Conservation (phyloP, 2,113 vertebrate genomes). For the Crypturellus undulatus region DNA sequence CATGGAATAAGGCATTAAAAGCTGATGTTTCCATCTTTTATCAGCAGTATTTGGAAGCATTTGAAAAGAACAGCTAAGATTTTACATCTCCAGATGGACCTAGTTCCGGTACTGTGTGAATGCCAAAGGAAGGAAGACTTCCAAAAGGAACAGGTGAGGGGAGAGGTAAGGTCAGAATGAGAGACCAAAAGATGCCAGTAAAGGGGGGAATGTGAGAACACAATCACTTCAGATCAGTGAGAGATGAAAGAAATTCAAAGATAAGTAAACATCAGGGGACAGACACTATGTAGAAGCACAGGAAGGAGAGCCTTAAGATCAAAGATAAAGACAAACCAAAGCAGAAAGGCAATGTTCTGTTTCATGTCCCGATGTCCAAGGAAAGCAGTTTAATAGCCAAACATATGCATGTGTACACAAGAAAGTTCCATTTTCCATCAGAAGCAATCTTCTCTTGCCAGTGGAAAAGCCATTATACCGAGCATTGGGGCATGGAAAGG, state of each 20-base stretch:
- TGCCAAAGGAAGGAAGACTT: neutral
- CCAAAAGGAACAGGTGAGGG: neutral
- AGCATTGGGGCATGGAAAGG: neutral
- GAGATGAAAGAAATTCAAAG: neutral
- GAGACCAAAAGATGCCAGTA: neutral
- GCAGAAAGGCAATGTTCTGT: neutral
- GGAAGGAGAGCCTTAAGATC: neutral
- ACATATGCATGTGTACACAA: accelerated
- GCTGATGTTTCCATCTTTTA: neutral
- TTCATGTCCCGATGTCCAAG: neutral
- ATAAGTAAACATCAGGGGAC: neutral
- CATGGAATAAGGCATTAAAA: neutral
- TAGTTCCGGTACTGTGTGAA: neutral
- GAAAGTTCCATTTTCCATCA: neutral
- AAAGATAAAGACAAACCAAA: neutral
- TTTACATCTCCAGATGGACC: neutral
- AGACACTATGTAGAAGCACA: neutral
- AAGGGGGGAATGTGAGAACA: accelerated
- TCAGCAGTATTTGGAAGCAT: neutral
- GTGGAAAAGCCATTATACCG: neutral
- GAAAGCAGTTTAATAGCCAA: neutral
- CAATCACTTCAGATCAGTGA: neutral
- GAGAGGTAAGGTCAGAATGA: neutral
- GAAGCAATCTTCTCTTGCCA: neutral
- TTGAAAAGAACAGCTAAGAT: neutral